Base-by-base conservation (phyloP, 2,113 vertebrate species). In the Hydrochoerus hydrochaeris region DNA sequence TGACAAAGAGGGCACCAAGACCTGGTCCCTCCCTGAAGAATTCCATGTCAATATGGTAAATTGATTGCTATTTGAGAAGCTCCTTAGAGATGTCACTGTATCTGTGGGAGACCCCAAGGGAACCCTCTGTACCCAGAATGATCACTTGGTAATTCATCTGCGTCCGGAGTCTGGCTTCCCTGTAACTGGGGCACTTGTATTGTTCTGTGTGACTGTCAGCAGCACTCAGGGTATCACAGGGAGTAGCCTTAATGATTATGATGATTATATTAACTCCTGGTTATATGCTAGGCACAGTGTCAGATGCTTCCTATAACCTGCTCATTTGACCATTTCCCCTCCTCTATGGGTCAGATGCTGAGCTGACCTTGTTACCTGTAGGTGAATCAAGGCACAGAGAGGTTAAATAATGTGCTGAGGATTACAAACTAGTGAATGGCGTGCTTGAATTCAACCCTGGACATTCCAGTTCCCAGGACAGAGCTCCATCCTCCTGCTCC, bases 51-150 rank as follows among this genome's bases (percentile, higher is more conserved):
- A 0, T 78, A 16, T 26, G 32, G 62, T 32, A 63, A 84, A 86
- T 67, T 7, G 80, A 82, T 69, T 63, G 46, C 80, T 69, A 19
- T 81, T 89, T 89, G 67, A 75, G 91, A 77, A 69, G 87, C 78
- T 63, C 38, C 4, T 71, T 11, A 3, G n/a, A 22, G 80, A 14
- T 65, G 41, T 65, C 44, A 7, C 12, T 46, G 14, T 41, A 16
- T 35, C 58, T 44, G 32, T 71, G 35, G 89, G 49, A 1, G 7
- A 49, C 63, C 69, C 62, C 0, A 0, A 9, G 82, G 63, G 46
- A 83, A 44, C n/a, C 57, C 11, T 35, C 32, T 75, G 62, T n/a
- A 6, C 35, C 28, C 0, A 20, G 41, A 49, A 10, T 9, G 44
- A 13, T 58, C 58, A 41, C 60, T n/a, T 54, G 41, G 63, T 30